Percentiles rank a stretch among this genome's conserved stretches.
These are phyloP conservation scores for Hirundo rustica DNA, from an alignment of 2,797 vertebrate genomes.

Conservation along the genomic window DNA sequence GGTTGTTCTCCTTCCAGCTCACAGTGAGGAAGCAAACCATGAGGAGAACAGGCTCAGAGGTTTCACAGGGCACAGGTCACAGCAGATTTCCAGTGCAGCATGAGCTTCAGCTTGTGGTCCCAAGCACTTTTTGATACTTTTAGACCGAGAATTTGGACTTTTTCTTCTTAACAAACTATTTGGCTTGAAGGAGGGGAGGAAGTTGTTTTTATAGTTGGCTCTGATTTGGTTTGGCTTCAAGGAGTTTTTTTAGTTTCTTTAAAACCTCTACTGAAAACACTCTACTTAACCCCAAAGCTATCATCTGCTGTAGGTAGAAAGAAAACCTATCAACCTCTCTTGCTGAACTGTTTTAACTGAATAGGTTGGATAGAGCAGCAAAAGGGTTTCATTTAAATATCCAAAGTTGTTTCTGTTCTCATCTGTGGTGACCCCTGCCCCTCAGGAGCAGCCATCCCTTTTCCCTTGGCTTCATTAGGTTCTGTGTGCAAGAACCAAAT, in stretches of 20 bases:
- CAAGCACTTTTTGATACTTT: background rate
- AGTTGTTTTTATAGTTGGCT: background rate
- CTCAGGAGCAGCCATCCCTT: fast-evolving
- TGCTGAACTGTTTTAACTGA: background rate
- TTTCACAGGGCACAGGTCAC: background rate
- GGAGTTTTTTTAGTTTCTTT: background rate
- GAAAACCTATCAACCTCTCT: background rate
- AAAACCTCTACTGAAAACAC: background rate
- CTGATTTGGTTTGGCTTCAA: background rate
- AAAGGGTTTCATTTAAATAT: background rate
- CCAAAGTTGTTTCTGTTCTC: background rate
- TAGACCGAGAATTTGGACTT: background rate
- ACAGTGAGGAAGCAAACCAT: background rate
- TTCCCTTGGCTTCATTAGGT: background rate
- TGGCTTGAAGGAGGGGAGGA: background rate
- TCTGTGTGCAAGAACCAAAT: background rate
- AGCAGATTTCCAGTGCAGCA: background rate
- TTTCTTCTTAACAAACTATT: background rate
- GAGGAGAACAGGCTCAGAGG: background rate
- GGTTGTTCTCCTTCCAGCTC: background rate
- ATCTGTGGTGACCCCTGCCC: background rate
- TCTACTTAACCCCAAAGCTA: fast-evolving
- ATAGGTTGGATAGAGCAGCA: background rate
- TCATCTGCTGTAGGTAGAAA: background rate
- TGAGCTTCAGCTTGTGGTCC: background rate